Evolutionary conservation across 35 echinoderm and acorn worm species (phyloP), one percentile per base, ranked within the genome.

Genomic region (Ophiothrix spiculata): DNA sequence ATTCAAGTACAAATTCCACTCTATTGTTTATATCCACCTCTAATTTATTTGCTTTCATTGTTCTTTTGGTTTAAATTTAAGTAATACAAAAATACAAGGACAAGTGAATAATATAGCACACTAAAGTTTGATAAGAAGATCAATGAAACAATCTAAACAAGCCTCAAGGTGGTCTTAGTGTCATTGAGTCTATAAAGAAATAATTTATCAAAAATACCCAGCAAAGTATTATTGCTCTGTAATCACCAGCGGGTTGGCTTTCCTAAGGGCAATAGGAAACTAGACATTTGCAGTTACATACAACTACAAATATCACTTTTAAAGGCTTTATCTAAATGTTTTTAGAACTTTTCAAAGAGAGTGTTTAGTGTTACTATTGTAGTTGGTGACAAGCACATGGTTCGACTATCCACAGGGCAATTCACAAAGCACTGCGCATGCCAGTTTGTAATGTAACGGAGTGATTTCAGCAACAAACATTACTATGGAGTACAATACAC

Each of bases 271-370:
- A 10, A 69, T 25, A n/a, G 29, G 60, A 69, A 69, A 69, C 60
- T 69, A 15, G 4, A 69, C 17, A 69, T 69, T 69, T 69, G 60
- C 60, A 6, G 23, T 69, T 69, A 25, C 60, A n/a, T 28, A 69
- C 16, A 69, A 69, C 60, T 69, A 69, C 60, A 69, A 69, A 69
- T 69, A 69, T 69, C 60, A 69, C 60, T 69, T 69, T 69, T 69
- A 1, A 69, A 28, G 23, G 60, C 60, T 69, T 69, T 69, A 69
- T 69, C 17, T 69, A 69, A 69, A 69, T 69, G 60, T 69, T 69
- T 69, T 69, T 69, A 28, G 60, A 69, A 69, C 60, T 69, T n/a
- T 69, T 28, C 17, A 69, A 69, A 69, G 60, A 69, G 60, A 69
- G 6, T 69, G 60, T 69, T 69, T 69, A 69, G 60, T 69, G 60